Evolutionary conservation across 2,888 invertebrate species (phyloP).

Genomic region (Eucera pruinosa): DNA sequence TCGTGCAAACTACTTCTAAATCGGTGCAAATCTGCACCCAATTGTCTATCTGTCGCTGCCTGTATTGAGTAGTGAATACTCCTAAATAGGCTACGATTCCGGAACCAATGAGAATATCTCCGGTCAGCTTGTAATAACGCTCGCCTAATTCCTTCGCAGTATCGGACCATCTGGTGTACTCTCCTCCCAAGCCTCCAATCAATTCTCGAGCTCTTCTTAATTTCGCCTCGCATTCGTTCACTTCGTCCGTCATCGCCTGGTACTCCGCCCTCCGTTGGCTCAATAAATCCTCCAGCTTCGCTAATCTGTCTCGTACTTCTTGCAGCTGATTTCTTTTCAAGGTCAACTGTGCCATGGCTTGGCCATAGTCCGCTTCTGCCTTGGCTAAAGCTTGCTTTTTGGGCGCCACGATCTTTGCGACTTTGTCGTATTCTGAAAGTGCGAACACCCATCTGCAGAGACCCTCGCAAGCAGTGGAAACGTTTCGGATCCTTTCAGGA

Average conservation of each 20-base stretch:
- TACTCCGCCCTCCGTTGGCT: conserved; percentile 88
- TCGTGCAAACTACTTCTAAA: conserved; percentile 90
- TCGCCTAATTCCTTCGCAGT: conserved; percentile 90
- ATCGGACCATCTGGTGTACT: conserved; percentile 94
- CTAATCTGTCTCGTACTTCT: conserved; percentile 89
- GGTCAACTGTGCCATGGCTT: conserved; percentile 91
- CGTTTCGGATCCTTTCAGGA: conserved; percentile 94
- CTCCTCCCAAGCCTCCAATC: conserved; percentile 96
- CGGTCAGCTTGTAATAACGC: conserved; percentile 90
- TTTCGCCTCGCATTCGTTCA: conserved; percentile 94
- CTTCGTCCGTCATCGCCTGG: conserved; percentile 92
- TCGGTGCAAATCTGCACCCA: conserved; percentile 91
- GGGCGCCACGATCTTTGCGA: conserved; percentile 96
- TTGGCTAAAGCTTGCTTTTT: conserved; percentile 94
- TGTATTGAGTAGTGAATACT: conserved; percentile 91
- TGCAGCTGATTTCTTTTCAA: conserved; percentile 90
- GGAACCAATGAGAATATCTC: conserved; percentile 94
- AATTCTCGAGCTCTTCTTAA: conserved; percentile 95
- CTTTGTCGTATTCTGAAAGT: conserved; percentile 96
- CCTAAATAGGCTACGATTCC: conserved; percentile 96
- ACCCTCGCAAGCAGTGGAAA: conserved; percentile 96
- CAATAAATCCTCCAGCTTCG: conserved; percentile 89
- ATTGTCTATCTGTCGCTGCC: conserved; percentile 88
- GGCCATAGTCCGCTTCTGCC: conserved; percentile 92
- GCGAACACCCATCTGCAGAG: conserved; percentile 98